A percentile compares a stretch with the other conserved stretches of the same genome.
Evolutionary conservation across 1,140 invertebrate species (phyloP).

Genomic region (Drosophila varians): DNA sequence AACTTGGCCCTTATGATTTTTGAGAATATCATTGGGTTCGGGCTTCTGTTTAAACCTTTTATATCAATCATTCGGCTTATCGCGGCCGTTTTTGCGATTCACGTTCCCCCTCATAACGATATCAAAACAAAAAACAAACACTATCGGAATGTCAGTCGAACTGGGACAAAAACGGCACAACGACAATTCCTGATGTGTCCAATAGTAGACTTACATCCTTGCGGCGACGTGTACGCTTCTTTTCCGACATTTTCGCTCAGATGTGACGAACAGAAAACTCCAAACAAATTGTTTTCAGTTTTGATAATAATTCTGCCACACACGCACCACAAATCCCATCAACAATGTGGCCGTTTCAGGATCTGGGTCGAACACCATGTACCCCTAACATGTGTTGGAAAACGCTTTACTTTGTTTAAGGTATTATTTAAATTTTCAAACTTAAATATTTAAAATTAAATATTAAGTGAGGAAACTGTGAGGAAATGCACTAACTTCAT

Average conservation of each 20-base stretch:
- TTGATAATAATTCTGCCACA: slow-evolving; percentile 66
- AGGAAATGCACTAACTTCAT: too few species aligned
- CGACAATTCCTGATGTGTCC: slow-evolving; percentile 2
- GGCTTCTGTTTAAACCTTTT: not conserved
- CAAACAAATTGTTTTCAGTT: slow-evolving; percentile 48
- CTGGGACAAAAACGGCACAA: slow-evolving; percentile 18
- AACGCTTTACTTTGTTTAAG: not conserved
- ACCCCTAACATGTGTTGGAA: not conserved
- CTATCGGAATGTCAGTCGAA: slow-evolving; percentile 51
- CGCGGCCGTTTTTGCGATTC: slow-evolving; percentile 7
- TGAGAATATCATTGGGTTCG: not conserved
- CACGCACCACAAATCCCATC: slow-evolving; percentile 45
- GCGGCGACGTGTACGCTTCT: slow-evolving; percentile 79
- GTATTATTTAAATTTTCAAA: too few species aligned
- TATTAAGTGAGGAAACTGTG: too few species aligned
- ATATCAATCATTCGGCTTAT: slow-evolving; percentile 12
- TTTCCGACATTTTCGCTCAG: slow-evolving; percentile 72
- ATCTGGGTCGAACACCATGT: not conserved
- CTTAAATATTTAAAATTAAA: too few species aligned
- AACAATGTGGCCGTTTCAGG: slow-evolving; percentile 1
- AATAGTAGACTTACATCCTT: slow-evolving; percentile 77
- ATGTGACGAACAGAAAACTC: slow-evolving; percentile 4
- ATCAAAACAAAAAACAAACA: slow-evolving; percentile 64
- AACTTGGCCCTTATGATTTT: slow-evolving; percentile 37
- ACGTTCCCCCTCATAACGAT: slow-evolving; percentile 7